Conservation (phyloP, 37 sponge, comb jelly and placozoan species). For the Oopsacas minuta region DNA sequence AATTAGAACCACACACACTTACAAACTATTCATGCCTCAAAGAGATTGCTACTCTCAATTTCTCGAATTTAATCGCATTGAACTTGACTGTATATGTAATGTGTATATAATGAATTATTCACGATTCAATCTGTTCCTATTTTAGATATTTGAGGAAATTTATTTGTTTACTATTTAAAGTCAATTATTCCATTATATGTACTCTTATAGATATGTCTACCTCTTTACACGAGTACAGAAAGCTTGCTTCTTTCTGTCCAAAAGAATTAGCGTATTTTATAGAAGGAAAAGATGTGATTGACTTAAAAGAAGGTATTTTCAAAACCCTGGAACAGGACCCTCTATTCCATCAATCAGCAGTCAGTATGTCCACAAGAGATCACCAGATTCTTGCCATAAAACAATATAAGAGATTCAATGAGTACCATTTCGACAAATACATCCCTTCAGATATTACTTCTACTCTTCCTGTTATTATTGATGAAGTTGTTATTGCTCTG, state of each 20-base stretch:
- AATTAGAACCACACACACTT: not conserved
- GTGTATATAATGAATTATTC: not conserved
- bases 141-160: not conserved
- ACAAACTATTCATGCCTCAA: not conserved
- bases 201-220: not conserved
- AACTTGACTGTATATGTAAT: too few relatives aligned
- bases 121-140: not conserved
- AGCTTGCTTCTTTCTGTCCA: not conserved
- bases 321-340: not conserved
- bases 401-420: not conserved
- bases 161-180: not conserved
- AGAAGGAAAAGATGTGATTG: not conserved
- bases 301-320: not conserved
- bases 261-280: slow-evolving; percentile 5
- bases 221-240: not conserved
- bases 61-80: too few relatives aligned
- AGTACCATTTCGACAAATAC: not conserved
- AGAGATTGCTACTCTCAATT: too few relatives aligned
- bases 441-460: not conserved
- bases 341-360: not conserved
- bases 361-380: not conserved
- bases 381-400: slow-evolving; percentile 11
- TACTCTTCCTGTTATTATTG: not conserved
- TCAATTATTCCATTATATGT: not conserved
- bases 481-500: not conserved